Base-by-base conservation (phyloP, 2,888 invertebrate genomes). In the Oxycera nigricornis region DNA sequence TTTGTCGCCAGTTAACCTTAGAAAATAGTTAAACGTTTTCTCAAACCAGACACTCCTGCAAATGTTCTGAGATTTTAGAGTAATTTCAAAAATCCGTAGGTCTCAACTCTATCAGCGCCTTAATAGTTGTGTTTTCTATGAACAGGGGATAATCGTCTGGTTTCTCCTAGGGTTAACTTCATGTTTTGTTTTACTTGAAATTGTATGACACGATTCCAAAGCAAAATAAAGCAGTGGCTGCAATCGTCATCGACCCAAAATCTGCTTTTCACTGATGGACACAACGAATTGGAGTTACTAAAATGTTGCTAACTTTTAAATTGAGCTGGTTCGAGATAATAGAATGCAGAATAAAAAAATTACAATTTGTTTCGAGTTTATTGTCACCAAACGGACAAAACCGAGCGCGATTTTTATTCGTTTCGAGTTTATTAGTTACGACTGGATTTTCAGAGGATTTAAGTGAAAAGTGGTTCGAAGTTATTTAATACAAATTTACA, bases 301-400 rank as follows among this genome's bases (percentile, higher is more conserved):
- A 70, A 70, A 22, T 52, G 52, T 70, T 35, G 70, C n/a, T 31
- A 70, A 70, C 31, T 70, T 70, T 65, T 70, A 70, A 52, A 70
- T 55, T 41, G 52, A 70, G 35, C 31, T 24, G 26, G 46, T 70
- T 55, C 11, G 22, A 70, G 55, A 70, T 55, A 70, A 70, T 31
- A 55, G 52, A 31, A 55, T 55, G 55, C 55, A 52, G 55, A 55
- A 70, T 52, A 55, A 46, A 62, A 68, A n/a, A 70, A 52, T 55
- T 52, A 70, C 70, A 70, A 70, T 55, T 70, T 70, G 70, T 70
- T 52, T 4, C 30, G 55, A 70, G 52, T 70, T 70, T 70, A 70
- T 55, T 30, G 14, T 52, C 55, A 55, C 14, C 39, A 30, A 39
- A 30, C 9, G 41, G 9, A 41, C 22, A 24, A 20, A 55, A 2